These are phyloP conservation scores for Urocynchramus pylzowi DNA, from an alignment of 2,113 vertebrate species.

Conservation along the genomic window DNA sequence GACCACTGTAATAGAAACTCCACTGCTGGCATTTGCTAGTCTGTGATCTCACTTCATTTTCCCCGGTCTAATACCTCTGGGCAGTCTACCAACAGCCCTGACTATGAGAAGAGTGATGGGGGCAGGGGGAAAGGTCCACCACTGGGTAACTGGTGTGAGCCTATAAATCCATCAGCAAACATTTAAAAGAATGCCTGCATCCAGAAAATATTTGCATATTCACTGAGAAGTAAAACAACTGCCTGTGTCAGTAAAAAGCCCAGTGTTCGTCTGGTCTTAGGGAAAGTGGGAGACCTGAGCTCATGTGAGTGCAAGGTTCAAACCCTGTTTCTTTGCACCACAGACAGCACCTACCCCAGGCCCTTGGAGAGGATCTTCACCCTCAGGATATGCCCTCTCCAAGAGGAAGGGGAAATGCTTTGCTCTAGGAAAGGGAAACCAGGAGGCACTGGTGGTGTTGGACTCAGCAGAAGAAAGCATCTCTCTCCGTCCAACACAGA, in stretches of 20 bases:
- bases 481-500: neutral
- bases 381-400: neutral
- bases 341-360: neutral
- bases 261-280: neutral
- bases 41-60: neutral
- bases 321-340: neutral
- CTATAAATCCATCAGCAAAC: neutral
- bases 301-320: neutral
- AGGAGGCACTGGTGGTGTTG: neutral
- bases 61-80: neutral
- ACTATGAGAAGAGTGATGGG: neutral
- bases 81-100: neutral
- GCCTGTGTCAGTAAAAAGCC: neutral
- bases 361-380: neutral
- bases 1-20: neutral
- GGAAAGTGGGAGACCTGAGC: neutral
- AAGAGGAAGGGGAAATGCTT: neutral
- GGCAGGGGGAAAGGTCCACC: neutral
- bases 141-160: neutral
- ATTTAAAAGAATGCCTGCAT: neutral
- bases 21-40: neutral
- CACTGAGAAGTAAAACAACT: neutral
- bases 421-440: neutral
- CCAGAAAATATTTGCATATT: neutral
- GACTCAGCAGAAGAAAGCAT: neutral